These are phyloP conservation scores for Bufo gargarizans DNA, from an alignment of 2,113 vertebrate genomes.

Conservation along the genomic window DNA sequence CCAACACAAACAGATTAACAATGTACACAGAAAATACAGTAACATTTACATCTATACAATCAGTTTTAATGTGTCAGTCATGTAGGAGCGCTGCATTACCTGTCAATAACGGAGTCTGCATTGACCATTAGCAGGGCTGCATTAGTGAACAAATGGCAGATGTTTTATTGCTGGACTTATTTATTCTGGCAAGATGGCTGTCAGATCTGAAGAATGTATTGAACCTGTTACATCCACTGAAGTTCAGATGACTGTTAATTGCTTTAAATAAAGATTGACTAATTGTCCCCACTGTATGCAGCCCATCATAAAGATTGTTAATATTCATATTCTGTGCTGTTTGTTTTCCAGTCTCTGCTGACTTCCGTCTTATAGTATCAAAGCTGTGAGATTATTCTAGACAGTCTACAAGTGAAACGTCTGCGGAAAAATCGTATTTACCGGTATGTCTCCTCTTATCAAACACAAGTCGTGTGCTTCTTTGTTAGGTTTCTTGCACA, in stretches of 20 bases:
- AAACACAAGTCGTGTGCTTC: background rate
- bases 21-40: no score
- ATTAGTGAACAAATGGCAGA: background rate
- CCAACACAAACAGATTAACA: no score
- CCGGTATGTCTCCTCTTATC: conserved; percentile 57
- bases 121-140: background rate
- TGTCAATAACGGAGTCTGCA: conserved; percentile 2
- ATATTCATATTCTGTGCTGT: conserved; percentile 60
- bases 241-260: conserved; percentile 46
- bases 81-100: background rate
- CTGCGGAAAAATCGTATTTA: conserved; percentile 62
- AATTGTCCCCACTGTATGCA: conserved; percentile 65
- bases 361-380: conserved; percentile 66
- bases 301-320: conserved; percentile 64
- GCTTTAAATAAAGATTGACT: conserved; percentile 60
- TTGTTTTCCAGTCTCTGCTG: conserved; percentile 62
- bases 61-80: background rate
- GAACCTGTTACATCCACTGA: conserved; percentile 27
- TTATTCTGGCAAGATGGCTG: conserved; percentile 20
- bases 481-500: background rate
- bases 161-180: conserved; percentile 32
- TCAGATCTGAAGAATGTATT: conserved; percentile 40
- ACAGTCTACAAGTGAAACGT: conserved; percentile 61
- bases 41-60: background rate
- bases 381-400: conserved; percentile 66